Conservation (phyloP, 2,797 vertebrate species). For the Botia almorhae region DNA sequence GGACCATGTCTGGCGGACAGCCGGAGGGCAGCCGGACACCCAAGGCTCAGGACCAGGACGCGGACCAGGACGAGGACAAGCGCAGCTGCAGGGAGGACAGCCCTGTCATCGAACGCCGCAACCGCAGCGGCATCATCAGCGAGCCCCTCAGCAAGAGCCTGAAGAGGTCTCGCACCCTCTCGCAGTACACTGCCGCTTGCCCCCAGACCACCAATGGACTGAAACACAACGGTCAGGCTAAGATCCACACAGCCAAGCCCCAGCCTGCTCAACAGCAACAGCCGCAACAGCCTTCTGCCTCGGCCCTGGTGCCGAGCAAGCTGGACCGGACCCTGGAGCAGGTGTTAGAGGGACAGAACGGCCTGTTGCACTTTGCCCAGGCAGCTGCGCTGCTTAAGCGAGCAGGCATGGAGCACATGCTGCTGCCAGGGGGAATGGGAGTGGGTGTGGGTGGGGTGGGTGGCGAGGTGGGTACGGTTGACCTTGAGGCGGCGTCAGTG, state of each 20-base stretch:
- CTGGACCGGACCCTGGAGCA: constrained; percentile 92
- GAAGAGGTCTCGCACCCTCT: constrained; percentile 95
- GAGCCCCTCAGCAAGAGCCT: constrained; percentile 97
- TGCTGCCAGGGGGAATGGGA: constrained; percentile 86
- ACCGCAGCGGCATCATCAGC: constrained; percentile 96
- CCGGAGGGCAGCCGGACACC: constrained; percentile 80
- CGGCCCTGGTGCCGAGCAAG: constrained; percentile 86
- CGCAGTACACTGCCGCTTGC: constrained; percentile 92
- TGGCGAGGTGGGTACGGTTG: constrained; percentile 82
- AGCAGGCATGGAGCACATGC: constrained; percentile 89
- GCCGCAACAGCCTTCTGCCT: constrained; percentile 81
- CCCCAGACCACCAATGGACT: constrained; percentile 84
- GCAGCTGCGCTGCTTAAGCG: constrained; percentile 94
- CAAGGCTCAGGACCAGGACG: constrained; percentile 81
- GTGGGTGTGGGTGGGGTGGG: constrained; percentile 73
- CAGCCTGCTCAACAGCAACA: constrained; percentile 74
- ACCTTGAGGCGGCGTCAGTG: constrained; percentile 92
- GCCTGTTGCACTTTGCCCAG: constrained; percentile 94
- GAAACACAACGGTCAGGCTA: constrained; percentile 84
- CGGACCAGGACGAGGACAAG: constrained; percentile 75
- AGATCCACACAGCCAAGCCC: constrained; percentile 86
- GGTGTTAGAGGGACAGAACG: constrained; percentile 93
- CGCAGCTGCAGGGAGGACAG: constrained; percentile 79
- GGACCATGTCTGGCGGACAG: constrained; percentile 91
- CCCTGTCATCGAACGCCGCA: constrained; percentile 87